phyloP scores from a whole-genome alignment of 2,888 invertebrate species.

The Plusia festucae region DNA sequence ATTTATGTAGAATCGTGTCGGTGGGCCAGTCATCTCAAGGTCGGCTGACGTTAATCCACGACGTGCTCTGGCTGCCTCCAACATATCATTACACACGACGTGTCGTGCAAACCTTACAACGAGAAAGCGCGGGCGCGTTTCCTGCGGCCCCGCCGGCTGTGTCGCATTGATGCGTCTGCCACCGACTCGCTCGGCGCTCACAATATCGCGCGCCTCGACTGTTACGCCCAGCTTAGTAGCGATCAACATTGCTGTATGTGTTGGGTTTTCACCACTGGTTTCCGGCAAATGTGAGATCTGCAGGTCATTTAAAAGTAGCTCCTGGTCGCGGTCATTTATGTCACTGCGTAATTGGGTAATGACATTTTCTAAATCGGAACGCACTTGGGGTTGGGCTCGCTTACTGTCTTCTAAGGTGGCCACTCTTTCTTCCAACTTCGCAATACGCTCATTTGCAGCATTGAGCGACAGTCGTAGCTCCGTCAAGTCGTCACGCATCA shows the following conservation, averaged over 20 bases:
- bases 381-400: too few relatives aligned
- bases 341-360: background rate
- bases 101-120: slow-evolving; percentile 5
- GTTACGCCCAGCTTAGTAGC: background rate
- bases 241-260: background rate
- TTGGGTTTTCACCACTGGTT: background rate
- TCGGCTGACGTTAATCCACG: background rate
- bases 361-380: too few relatives aligned
- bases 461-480: too few relatives aligned
- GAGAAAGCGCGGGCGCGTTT: background rate
- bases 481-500: too few relatives aligned
- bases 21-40: background rate
- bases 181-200: background rate
- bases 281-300: background rate
- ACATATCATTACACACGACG: background rate
- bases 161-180: background rate
- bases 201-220: background rate
- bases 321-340: background rate
- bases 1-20: background rate
- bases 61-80: background rate
- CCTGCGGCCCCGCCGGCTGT: background rate
- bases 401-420: too few relatives aligned
- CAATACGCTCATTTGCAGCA: too few relatives aligned
- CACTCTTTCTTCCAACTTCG: too few relatives aligned
- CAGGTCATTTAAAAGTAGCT: background rate